Percentiles rank a stretch among this genome's conserved stretches.
Evolutionary conservation across 2,797 vertebrate genomes (phyloP).

Genomic region (Heterohyrax brucei): DNA sequence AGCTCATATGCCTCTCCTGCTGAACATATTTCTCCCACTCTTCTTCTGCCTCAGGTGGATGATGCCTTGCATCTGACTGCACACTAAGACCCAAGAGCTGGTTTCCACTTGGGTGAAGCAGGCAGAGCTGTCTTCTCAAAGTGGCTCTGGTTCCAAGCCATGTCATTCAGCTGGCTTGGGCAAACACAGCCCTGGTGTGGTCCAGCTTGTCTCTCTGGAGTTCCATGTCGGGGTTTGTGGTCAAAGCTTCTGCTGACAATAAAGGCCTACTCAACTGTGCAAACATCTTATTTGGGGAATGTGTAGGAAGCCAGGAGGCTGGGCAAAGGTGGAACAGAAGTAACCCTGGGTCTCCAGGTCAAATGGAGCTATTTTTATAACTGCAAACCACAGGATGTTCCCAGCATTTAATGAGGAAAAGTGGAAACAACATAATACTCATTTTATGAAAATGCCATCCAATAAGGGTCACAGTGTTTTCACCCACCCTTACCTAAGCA

Average conservation of each 20-base stretch:
- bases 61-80: not conserved
- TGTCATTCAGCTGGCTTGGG: not conserved
- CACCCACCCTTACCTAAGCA: not conserved
- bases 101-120: not conserved
- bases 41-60: not conserved
- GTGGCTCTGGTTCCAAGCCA: not conserved
- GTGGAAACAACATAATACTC: not conserved
- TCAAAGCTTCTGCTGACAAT: not conserved
- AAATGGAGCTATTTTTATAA: not conserved
- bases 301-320: not conserved
- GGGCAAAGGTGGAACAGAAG: not conserved
- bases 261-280: not conserved
- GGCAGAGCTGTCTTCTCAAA: not conserved
- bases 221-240: not conserved
- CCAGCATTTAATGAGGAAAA: not conserved
- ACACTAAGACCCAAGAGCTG: not conserved
- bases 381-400: conserved; percentile 20
- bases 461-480: not conserved
- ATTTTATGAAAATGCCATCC: not conserved
- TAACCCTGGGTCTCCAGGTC: conserved; percentile 13
- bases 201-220: not conserved
- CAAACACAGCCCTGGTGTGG: not conserved
- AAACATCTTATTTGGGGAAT: not conserved
- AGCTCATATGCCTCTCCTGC: not conserved
- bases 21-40: not conserved